Evolutionary conservation across 2,797 vertebrate species (phyloP).

Genomic region (Anguilla megastoma): DNA sequence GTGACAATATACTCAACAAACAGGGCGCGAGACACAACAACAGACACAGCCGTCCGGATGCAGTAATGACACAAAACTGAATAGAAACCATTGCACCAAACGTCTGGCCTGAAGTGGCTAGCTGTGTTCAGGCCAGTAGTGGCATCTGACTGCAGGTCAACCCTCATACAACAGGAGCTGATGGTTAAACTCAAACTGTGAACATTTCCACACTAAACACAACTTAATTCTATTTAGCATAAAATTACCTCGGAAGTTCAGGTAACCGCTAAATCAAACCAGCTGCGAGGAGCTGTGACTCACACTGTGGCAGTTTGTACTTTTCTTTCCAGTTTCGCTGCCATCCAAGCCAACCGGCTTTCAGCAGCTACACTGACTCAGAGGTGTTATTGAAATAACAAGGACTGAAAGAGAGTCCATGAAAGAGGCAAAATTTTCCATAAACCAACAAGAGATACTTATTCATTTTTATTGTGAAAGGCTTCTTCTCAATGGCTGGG

Average conservation of each 20-base stretch:
- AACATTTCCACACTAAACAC: slow-evolving; percentile 55
- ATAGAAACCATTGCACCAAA: background rate
- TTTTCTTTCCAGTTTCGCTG: slow-evolving; percentile 64
- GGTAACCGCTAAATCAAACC: slow-evolving; percentile 74
- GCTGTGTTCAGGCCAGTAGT: background rate
- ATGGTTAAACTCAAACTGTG: slow-evolving; percentile 61
- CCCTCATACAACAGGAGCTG: slow-evolving; percentile 64
- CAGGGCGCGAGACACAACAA: background rate
- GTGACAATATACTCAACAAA: slow-evolving; percentile 30
- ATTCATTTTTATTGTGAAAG: background rate
- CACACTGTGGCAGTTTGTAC: slow-evolving; percentile 67
- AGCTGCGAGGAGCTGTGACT: slow-evolving; percentile 70
- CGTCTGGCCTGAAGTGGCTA: background rate
- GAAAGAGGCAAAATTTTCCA: background rate
- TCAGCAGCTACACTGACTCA: background rate
- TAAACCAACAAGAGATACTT: slow-evolving; percentile 1
- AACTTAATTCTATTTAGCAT: slow-evolving; percentile 77
- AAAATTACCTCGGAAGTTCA: slow-evolving; percentile 73
- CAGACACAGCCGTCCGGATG: background rate
- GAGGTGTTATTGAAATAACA: slow-evolving; percentile 1
- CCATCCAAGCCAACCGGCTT: slow-evolving; percentile 1
- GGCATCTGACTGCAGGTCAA: slow-evolving; percentile 47
- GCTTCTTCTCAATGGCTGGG: background rate
- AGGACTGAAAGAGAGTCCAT: background rate
- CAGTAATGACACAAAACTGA: background rate